Evolutionary conservation across 2,113 vertebrate genomes (phyloP).

Genomic region (Mixornis gularis): DNA sequence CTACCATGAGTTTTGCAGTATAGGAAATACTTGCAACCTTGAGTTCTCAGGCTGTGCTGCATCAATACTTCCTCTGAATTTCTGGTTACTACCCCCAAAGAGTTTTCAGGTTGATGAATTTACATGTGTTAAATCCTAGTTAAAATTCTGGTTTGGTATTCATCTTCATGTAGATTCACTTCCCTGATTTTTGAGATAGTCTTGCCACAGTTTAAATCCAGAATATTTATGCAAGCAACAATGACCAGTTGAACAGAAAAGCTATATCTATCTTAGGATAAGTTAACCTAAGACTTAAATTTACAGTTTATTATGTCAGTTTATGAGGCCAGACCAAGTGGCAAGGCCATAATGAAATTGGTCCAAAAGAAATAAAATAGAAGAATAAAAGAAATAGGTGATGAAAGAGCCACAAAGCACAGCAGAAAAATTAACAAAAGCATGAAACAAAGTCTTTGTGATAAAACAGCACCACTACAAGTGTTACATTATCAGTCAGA

Average conservation of each 20-base stretch:
- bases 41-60: not conserved
- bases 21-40: not conserved
- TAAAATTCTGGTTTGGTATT: not conserved
- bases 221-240: constrained; percentile 27
- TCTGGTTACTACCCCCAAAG: not conserved
- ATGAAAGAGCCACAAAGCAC: constrained; percentile 37
- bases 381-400: constrained; percentile 36
- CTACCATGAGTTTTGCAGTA: not conserved
- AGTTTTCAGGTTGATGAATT: not conserved
- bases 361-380: constrained; percentile 29
- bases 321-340: constrained; percentile 45
- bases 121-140: not conserved
- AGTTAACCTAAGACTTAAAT: constrained; percentile 15
- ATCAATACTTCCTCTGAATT: not conserved
- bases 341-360: constrained; percentile 29
- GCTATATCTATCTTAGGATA: not conserved
- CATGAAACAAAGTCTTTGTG: constrained; percentile 23
- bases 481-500: not conserved
- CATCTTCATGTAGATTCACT: not conserved
- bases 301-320: constrained; percentile 45
- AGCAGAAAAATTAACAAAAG: constrained; percentile 17
- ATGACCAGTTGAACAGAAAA: not conserved
- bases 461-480: not conserved
- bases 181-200: not conserved
- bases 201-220: not conserved